Evolutionary conservation across 1,140 invertebrate species (phyloP).

Genomic region (Globodera rostochiensis): DNA sequence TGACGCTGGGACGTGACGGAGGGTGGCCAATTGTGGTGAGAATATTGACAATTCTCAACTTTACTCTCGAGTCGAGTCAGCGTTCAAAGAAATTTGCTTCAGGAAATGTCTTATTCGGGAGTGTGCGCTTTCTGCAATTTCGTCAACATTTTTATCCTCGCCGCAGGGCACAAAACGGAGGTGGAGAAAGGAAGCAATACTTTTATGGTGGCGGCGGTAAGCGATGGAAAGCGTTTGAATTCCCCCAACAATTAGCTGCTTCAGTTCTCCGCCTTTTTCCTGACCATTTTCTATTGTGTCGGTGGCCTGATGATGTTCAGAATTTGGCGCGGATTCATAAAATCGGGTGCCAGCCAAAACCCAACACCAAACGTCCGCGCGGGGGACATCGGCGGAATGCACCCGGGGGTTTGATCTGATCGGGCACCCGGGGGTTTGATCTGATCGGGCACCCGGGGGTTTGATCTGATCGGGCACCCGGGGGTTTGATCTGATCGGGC

Average conservation of each 20-base stretch:
- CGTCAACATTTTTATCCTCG: slow-evolving; percentile 43
- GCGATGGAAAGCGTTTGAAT: slow-evolving; percentile 16
- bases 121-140: slow-evolving; percentile 39
- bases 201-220: slow-evolving; percentile 46
- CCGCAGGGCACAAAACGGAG: slow-evolving; percentile 35
- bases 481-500: no score
- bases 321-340: slow-evolving; percentile 51
- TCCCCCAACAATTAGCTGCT: background rate
- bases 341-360: slow-evolving; percentile 49
- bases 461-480: no score
- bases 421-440: no score
- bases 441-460: no score
- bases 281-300: slow-evolving; percentile 44
- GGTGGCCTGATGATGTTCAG: slow-evolving; percentile 55
- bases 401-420: slow-evolving; percentile 41
- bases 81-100: background rate
- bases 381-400: slow-evolving; percentile 47
- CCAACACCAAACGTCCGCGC: slow-evolving; percentile 49
- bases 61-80: background rate
- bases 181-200: slow-evolving; percentile 15
- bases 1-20: slow-evolving; percentile 32
- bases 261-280: slow-evolving; percentile 33
- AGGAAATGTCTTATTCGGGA: slow-evolving; percentile 50
- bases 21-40: slow-evolving; percentile 45
- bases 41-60: slow-evolving; percentile 21